Base-by-base conservation (phyloP, 2,797 vertebrate genomes). In the Thaleichthys pacificus region DNA sequence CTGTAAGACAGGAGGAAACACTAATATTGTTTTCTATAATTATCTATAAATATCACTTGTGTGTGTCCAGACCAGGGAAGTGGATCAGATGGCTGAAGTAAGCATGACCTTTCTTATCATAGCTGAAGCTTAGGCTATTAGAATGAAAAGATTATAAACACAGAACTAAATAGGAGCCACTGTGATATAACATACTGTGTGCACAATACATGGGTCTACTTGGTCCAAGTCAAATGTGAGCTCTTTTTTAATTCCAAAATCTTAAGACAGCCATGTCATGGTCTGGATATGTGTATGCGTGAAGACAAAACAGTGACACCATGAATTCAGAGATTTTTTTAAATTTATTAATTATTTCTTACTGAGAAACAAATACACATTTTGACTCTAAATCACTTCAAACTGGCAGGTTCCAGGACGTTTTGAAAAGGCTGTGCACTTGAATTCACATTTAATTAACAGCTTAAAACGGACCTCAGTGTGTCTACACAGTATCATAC, bases 381-480 rank as follows among this genome's bases (percentile, higher is more conserved):
- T 28, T 88, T 81, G 77, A 85, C 87, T 85, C 83, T 75, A 80
- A 83, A 87, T 87, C 88, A 89, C 88, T 85, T 90, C 89, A 90
- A 87, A 88, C 88, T 78, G 82, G 77, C 81, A 88, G 75, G 77
- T 57, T 64, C 78, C 70, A 83, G 71, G 75, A 85, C 87, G 56
- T 71, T 73, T 85, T 87, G 82, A 90, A 89, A 87, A 79, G 76
- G 66, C 84, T 63, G 81, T 87, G 87, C 83, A 86, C 69, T 87
- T 87, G 47, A 88, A 92, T 93, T 93, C 92, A 93, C 92, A 92
- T 93, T 91, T 87, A 70, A 77, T 70, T 74, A 83, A 85, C 80
- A 89, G 85, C 86, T 85, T 77, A 82, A 87, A 80, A 84, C 66
- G 35, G 77, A 86, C 79, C 66, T 76, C 76, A 77, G 68, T 49